A percentile compares a stretch with the other conserved stretches of the same genome.
phyloP scores from a whole-genome alignment of 2,888 invertebrate species.

The Lysandra bellargus region DNA sequence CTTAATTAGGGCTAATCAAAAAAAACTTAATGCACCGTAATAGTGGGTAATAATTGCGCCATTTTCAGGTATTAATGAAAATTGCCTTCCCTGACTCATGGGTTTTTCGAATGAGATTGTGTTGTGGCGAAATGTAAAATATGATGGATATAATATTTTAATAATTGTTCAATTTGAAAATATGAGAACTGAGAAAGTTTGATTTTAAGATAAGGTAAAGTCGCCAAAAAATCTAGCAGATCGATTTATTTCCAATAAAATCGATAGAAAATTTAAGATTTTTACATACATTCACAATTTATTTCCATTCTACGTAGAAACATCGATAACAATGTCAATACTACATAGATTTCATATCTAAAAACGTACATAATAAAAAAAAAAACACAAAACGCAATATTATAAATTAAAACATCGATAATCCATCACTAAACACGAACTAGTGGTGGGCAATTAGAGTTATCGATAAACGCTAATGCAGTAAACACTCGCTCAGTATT shows the following conservation, averaged over 20 bases:
- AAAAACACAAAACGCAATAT: neutral
- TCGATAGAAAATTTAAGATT: too few species aligned
- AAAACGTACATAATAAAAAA: neutral
- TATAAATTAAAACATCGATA: slow-evolving; percentile 10
- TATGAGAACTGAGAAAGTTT: too few species aligned
- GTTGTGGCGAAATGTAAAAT: neutral
- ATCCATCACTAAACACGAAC: slow-evolving; percentile 6
- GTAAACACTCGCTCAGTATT: slow-evolving; percentile 59
- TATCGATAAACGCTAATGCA: slow-evolving; percentile 52
- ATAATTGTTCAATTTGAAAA: neutral
- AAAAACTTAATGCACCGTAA: slow-evolving; percentile 57
- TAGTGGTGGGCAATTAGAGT: slow-evolving; percentile 29
- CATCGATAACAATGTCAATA: neutral
- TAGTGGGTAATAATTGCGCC: slow-evolving; percentile 42
- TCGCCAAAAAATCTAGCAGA: too few species aligned
- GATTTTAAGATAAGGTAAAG: too few species aligned
- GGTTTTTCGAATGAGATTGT: slow-evolving; percentile 23
- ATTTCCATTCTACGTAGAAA: neutral
- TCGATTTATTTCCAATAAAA: too few species aligned
- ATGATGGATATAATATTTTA: neutral
- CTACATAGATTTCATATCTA: neutral
- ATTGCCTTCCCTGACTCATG: slow-evolving; percentile 25
- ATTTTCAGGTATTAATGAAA: slow-evolving; percentile 29
- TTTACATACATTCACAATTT: too few species aligned
- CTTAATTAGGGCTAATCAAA: slow-evolving; percentile 63